Base-by-base conservation (phyloP, 2,113 vertebrate species). In the Vireo altiloquus region DNA sequence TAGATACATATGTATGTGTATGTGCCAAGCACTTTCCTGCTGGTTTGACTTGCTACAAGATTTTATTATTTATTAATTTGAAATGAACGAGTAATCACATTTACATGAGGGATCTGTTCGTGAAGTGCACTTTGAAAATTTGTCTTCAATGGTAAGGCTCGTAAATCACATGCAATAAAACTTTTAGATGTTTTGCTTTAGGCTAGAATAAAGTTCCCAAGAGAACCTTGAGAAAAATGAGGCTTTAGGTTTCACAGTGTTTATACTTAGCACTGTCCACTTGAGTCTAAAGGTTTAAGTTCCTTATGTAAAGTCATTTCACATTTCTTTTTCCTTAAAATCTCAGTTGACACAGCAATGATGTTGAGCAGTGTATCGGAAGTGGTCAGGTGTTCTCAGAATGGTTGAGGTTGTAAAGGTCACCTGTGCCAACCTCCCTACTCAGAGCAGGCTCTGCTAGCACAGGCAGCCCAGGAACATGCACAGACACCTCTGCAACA, bases 21-120 rank as follows among this genome's bases (percentile, higher is more conserved):
- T 66, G 21, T 90, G 64, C 80, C 35, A 91, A 79, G 20, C 15
- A 46, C 23, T 56, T 87, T 49, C 14, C 35, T 59, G 19, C 24
- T 86, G 23, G 22, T 57, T 85, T 92, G 64, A 76, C 61, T 88
- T 90, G 56, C 19, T 83, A 9, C 61, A 47, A 40, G 25, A 12
- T 22, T 90, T 90, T 86, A 90, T 92, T 86, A 80, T 91, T 81
- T 74, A 66, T 79, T 90, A 68, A 86, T 90, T 69, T 77, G 82
- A 83, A 90, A 77, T 1, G 2, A 79, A 61, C 27, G 37, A 49
- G 52, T 70, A 47, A 80, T 74, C 18, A 17, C 3, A 27, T 66
- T 77, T 88, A 63, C 9, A 3, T 64, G 71, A 31, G 46, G n/a
- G 33, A 10, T 22, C 28, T 87, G 31, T 46, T 76, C 3, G 2